Conservation (phyloP, 2,113 vertebrate genomes). For the Rousettus leschenaultii region DNA sequence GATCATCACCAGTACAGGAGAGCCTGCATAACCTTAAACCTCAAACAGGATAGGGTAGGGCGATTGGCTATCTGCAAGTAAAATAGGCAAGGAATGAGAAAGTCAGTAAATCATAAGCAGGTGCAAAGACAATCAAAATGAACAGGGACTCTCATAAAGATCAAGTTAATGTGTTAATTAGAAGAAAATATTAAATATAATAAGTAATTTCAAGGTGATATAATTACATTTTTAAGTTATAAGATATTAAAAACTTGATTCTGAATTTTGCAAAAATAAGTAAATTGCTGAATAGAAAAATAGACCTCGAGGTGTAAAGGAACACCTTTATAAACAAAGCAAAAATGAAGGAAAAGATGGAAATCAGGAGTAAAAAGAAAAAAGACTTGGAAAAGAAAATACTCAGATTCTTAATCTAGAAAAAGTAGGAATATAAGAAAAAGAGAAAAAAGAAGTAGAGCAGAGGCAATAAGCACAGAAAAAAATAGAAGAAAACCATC, state of each 20-base stretch:
- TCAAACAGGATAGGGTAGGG: not conserved
- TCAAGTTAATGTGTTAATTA: not conserved
- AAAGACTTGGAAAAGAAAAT: not conserved
- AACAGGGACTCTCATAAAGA: not conserved
- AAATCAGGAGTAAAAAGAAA: not conserved
- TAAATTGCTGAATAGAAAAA: not conserved
- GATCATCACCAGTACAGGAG: not conserved
- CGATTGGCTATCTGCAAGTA: not conserved
- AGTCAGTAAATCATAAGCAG: not conserved
- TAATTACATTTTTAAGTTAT: not conserved
- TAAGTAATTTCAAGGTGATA: not conserved
- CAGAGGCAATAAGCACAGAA: not conserved
- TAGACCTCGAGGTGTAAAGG: not conserved
- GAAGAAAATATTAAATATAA: not conserved
- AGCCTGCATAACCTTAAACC: not conserved
- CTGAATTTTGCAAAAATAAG: slow-evolving; percentile 15
- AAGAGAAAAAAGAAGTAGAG: not conserved
- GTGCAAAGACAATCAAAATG: not conserved
- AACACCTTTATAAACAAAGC: not conserved
- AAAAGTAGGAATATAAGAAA: not conserved
- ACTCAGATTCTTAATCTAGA: not conserved
- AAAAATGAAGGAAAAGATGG: not conserved
- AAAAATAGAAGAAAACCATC: not conserved
- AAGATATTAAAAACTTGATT: not conserved
- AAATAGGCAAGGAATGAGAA: not conserved